Base-by-base conservation (phyloP, 2,113 vertebrate genomes). In the Zosterops borbonicus region DNA sequence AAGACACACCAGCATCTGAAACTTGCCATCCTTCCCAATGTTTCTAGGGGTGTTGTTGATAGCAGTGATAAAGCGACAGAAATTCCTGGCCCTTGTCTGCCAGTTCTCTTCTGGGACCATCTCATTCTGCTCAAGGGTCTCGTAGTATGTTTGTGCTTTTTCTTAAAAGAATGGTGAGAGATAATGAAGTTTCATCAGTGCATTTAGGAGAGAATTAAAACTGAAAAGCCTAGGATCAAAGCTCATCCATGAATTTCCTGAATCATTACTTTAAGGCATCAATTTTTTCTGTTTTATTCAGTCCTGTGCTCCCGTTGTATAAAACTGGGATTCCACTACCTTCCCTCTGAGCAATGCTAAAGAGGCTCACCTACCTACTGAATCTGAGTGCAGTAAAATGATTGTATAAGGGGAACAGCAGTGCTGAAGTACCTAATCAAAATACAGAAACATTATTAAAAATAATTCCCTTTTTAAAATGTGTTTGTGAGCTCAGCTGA, bases 1-100 rank as follows among this genome's bases (percentile, higher is more conserved):
- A 92, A 99, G 98, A 98, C 99, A 99, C 96, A 99, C 98, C 69
- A 99, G 98, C 98, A 99, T 99, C 98, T 99, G 99, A 97, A 99
- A 99, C 94, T 99, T 99, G 87, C 99, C 99, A 16, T 99, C 99
- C 97, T 99, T 99, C 96, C 99, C 99, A 13, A 99, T 99, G 97
- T 99, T 99, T 94, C 99, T 98, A 49, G 99, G 98, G 9, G 99
- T 99, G 95, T 97, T 98, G 97, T 99, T 99, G 97, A 99, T 99
- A 93, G 99, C 99, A 12, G 98, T 98, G 97, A 99, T 98, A 95
- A 99, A 99, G 47, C 98, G 98, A 96, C 99, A 99, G 98, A 99
- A 99, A 95, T 98, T 98, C 49, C 98, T 98, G 73, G 99, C 99
- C 89, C 99, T 98, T 44, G 97, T 99, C 92, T 99, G 99, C 99